Conservation (phyloP, 2,113 vertebrate species). For the Chaetodon trifascialis region DNA sequence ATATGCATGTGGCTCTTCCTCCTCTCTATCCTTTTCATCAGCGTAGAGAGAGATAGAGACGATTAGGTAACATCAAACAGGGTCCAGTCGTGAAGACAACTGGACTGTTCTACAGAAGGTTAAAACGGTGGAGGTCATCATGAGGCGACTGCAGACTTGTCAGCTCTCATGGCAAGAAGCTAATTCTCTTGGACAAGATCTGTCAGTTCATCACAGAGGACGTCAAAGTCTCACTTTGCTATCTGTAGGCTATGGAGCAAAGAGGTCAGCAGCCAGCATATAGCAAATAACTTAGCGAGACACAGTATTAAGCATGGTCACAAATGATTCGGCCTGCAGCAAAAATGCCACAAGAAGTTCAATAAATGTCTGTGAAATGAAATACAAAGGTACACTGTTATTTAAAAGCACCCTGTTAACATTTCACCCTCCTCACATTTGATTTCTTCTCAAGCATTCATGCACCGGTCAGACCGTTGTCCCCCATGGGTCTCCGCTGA, state of each 20-base stretch:
- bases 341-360: not conserved
- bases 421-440: slow-evolving; percentile 8
- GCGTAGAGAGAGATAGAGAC: not conserved
- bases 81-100: not conserved
- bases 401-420: not conserved
- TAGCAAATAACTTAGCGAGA: not conserved
- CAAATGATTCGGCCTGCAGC: not conserved
- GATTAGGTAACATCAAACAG: not conserved
- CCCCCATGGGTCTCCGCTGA: not conserved
- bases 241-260: not conserved
- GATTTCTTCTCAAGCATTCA: slow-evolving; percentile 7
- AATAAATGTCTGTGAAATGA: not conserved
- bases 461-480: not conserved
- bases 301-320: not conserved
- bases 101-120: no score
- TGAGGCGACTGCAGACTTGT: not conserved
- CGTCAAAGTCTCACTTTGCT: not conserved
- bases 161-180: not conserved
- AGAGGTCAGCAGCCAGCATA: not conserved
- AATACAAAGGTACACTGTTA: not conserved
- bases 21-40: not conserved
- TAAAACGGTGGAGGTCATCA: not conserved
- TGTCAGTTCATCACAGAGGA: not conserved
- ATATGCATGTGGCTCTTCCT: not conserved
- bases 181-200: not conserved